Evolutionary conservation across 1,140 invertebrate species (phyloP).

Genomic region (Psix sp.): DNA sequence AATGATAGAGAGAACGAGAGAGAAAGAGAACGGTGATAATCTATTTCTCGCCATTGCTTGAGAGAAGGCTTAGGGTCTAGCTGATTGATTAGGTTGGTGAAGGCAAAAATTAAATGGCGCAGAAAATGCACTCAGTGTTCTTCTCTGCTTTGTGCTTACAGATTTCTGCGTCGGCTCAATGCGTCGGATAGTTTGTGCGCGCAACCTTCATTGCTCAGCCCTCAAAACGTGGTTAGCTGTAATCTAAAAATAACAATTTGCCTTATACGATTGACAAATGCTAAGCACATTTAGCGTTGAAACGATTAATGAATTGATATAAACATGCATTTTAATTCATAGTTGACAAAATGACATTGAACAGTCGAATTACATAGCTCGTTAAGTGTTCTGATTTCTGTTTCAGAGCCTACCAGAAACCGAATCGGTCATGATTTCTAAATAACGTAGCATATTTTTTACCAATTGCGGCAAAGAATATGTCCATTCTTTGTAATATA

Average conservation of each 20-base stretch:
- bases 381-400: slow-evolving; percentile 77
- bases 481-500: too few species aligned
- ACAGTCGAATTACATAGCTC: slow-evolving; percentile 64
- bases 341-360: background rate
- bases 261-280: too few species aligned
- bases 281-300: too few species aligned
- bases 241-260: slow-evolving; percentile 59
- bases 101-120: slow-evolving; percentile 73
- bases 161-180: slow-evolving; percentile 77
- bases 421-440: slow-evolving; percentile 66
- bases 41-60: slow-evolving; percentile 69
- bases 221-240: slow-evolving; percentile 75
- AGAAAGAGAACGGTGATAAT: slow-evolving; percentile 37
- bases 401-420: slow-evolving; percentile 76
- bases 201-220: slow-evolving; percentile 75
- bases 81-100: slow-evolving; percentile 70
- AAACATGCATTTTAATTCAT: too few species aligned
- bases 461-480: too few species aligned
- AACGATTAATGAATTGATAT: too few species aligned
- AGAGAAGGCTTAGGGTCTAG: slow-evolving; percentile 66
- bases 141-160: slow-evolving; percentile 78
- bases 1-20: background rate
- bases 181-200: slow-evolving; percentile 74
- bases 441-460: slow-evolving; percentile 39
- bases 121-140: slow-evolving; percentile 76